Conservation (phyloP, 2,113 vertebrate species). For the Odocoileus hemionus region DNA sequence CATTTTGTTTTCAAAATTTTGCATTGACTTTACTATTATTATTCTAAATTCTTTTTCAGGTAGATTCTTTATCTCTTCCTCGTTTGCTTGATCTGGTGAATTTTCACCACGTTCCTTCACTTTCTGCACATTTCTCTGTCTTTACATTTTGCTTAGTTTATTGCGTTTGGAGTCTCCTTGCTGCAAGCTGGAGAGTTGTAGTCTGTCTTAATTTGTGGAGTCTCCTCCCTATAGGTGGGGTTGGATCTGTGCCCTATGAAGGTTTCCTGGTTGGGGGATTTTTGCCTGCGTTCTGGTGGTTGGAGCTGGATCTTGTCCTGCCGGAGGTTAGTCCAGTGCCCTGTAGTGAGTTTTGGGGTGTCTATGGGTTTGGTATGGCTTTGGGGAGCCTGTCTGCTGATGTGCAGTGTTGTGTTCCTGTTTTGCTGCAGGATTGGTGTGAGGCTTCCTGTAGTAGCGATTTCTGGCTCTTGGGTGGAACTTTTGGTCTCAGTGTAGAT, state of each 20-base stretch:
- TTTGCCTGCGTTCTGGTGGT: neutral
- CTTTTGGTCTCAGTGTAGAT: neutral
- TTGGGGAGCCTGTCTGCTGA: neutral
- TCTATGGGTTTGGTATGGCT: neutral
- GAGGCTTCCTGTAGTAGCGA: neutral
- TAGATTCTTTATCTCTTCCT: neutral
- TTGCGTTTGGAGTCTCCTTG: neutral
- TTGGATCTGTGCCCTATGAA: neutral
- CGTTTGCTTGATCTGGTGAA: neutral
- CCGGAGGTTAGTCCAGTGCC: neutral
- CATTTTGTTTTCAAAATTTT: neutral
- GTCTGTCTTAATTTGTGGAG: neutral
- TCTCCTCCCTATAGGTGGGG: neutral
- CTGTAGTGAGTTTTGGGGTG: neutral
- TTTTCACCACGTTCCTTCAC: neutral
- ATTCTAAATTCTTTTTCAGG: neutral
- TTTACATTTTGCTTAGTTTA: neutral
- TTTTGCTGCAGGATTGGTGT: neutral
- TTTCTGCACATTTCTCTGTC: neutral
- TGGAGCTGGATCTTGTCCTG: neutral
- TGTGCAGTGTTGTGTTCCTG: neutral
- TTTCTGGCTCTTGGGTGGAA: neutral
- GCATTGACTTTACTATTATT: neutral
- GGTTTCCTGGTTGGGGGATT: neutral
- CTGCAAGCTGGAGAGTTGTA: neutral